Base-by-base conservation (phyloP, 2,888 invertebrate genomes). In the Synergus umbraculus region DNA sequence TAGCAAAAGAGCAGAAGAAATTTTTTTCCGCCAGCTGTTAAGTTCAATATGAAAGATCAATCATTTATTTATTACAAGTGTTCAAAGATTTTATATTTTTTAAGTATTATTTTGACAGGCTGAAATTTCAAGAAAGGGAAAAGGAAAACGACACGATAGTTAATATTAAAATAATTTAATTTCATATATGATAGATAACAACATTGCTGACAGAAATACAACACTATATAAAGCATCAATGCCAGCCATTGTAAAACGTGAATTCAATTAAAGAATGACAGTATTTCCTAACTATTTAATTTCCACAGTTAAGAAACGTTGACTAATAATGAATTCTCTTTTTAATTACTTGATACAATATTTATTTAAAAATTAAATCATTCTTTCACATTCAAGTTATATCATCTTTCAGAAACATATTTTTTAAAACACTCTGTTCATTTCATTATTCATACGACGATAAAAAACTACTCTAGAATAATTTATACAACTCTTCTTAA, bases 121-220 rank as follows among this genome's bases (percentile, higher is more conserved):
- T 37, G 37, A 37, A 37, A 37, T 37, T 37, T 37, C 5, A 46
- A 46, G 4, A 46, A 46, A 4, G 46, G 13, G 46, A 13, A 13
- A 64, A 64, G 37, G 12, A 63, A 79, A 77, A 29, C 69, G 13
- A 66, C 13, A 60, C 77, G 18, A 43, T 46, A n/a, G 15, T 76
- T 89, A 84, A 89, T 90, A 90, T 88, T 90, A 90, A 90, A 90
- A 90, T 90, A 90, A 90, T 90, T 90, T 90, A 89, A 89, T 90
- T 87, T 81, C 85, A 87, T 85, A 89, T 86, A 87, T 86, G 86
- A 87, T 88, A 88, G 87, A 88, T 86, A 87, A 79, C 77, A 89
- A 89, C 88, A 88, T 84, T 86, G 87, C 87, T 85, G 87, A 88
- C 87, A 86, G 69, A 81, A 79, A 80, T 83, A 81, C 81, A 84